Conservation (phyloP, 2,113 vertebrate species). For the Hippocampus comes region DNA sequence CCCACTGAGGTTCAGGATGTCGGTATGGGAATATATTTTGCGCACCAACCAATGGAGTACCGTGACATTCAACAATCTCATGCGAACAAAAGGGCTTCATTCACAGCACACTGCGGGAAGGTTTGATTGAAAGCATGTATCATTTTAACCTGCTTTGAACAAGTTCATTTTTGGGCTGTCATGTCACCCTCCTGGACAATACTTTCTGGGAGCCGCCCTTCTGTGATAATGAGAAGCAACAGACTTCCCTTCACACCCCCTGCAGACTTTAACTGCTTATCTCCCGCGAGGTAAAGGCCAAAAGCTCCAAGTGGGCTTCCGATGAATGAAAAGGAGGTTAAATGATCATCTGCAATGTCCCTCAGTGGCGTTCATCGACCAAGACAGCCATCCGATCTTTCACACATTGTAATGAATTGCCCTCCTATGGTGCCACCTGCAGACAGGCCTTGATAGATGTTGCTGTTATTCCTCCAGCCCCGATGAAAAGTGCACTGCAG, state of each 20-base stretch:
- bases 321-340: slow-evolving; percentile 42
- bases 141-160: too few relatives aligned
- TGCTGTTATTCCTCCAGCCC: slow-evolving; percentile 64
- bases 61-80: too few relatives aligned
- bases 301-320: slow-evolving; percentile 1
- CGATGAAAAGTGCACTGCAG: slow-evolving; percentile 64
- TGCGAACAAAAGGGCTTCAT: too few relatives aligned
- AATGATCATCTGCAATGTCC: slow-evolving; percentile 54
- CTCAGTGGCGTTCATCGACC: slow-evolving; percentile 50
- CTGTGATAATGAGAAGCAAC: neutral
- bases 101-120: too few relatives aligned
- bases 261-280: neutral
- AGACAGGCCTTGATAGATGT: slow-evolving; percentile 61
- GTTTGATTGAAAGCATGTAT: too few relatives aligned
- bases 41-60: too few relatives aligned
- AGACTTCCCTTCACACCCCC: neutral
- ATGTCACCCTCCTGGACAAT: too few relatives aligned
- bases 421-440: slow-evolving; percentile 45
- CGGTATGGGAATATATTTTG: too few relatives aligned
- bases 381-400: slow-evolving; percentile 48
- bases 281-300: neutral
- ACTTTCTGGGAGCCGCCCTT: neutral
- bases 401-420: slow-evolving; percentile 57
- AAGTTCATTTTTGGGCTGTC: too few relatives aligned
- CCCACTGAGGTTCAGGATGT: too few relatives aligned